Evolutionary conservation across 2,113 vertebrate species (phyloP).

Genomic region (Candoia aspera): DNA sequence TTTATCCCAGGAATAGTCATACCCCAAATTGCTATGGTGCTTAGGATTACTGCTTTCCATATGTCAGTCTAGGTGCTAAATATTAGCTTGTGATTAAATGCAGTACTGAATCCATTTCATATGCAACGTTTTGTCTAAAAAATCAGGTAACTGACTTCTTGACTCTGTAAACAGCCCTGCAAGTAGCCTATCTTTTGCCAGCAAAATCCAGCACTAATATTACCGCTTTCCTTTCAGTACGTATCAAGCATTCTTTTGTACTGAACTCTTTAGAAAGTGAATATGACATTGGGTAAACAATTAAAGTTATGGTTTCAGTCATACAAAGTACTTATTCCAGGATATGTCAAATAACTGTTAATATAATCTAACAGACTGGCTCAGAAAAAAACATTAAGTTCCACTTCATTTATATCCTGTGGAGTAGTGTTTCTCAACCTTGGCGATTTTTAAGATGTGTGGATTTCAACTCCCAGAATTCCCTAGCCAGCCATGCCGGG

Average conservation of each 20-base stretch:
- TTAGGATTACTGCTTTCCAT: background rate
- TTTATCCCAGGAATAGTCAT: background rate
- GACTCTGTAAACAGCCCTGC: accelerated
- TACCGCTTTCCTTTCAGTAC: background rate
- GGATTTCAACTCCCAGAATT: no score
- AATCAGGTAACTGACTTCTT: background rate
- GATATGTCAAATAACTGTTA: background rate
- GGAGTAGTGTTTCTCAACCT: no score
- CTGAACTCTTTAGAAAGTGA: background rate
- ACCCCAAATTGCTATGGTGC: background rate
- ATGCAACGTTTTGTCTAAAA: accelerated
- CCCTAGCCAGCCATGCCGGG: no score
- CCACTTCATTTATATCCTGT: background rate
- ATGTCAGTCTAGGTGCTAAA: background rate
- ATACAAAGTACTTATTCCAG: background rate
- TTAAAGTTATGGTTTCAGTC: accelerated
- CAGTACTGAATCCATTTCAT: background rate
- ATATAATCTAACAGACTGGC: background rate
- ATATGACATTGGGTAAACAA: background rate
- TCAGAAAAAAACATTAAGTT: slow-evolving; percentile 2
- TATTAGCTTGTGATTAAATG: background rate
- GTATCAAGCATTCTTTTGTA: background rate
- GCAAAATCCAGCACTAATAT: background rate
- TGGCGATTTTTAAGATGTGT: no score
- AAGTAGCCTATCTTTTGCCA: background rate